A percentile compares a stretch with the other conserved stretches of the same genome.
Evolutionary conservation across 2,113 vertebrate genomes (phyloP).

Genomic region (Pollachius pollachius): DNA sequence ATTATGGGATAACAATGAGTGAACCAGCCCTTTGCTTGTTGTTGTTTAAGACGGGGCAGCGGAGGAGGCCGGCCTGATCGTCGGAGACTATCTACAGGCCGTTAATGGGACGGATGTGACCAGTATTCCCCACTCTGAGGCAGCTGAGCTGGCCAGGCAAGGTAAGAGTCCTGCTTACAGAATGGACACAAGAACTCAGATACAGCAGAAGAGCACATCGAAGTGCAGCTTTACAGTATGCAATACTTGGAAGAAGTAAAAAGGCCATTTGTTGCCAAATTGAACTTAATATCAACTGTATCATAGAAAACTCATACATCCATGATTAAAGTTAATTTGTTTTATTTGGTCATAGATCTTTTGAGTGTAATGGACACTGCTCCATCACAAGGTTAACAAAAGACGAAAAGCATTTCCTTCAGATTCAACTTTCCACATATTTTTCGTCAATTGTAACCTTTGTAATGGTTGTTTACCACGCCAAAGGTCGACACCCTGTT

Average conservation of each 20-base stretch:
- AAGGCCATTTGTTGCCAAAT: no score
- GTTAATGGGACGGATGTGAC: slow-evolving; percentile 90
- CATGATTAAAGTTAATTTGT: no score
- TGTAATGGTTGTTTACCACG: no score
- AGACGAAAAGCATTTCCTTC: no score
- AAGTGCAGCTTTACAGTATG: background rate
- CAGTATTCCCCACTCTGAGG: slow-evolving; percentile 84
- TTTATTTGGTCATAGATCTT: no score
- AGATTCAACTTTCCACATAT: no score
- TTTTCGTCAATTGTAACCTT: no score
- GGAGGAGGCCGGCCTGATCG: slow-evolving; percentile 85
- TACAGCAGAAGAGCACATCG: background rate
- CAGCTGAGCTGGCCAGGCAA: slow-evolving; percentile 83
- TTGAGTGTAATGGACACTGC: no score
- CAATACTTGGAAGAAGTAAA: background rate
- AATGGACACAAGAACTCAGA: background rate
- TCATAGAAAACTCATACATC: no score
- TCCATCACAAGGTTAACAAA: no score
- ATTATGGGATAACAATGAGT: background rate
- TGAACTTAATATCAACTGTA: no score
- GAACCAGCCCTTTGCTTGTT: background rate
- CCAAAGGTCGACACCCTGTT: no score
- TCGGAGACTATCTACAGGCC: slow-evolving; percentile 83
- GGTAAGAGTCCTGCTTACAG: slow-evolving; percentile 45
- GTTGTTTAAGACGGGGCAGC: slow-evolving; percentile 80